Percentiles rank a stretch among this genome's conserved stretches.
phyloP scores from a whole-genome alignment of 2,797 vertebrate species.

The Schizopygopsis malacanthus region DNA sequence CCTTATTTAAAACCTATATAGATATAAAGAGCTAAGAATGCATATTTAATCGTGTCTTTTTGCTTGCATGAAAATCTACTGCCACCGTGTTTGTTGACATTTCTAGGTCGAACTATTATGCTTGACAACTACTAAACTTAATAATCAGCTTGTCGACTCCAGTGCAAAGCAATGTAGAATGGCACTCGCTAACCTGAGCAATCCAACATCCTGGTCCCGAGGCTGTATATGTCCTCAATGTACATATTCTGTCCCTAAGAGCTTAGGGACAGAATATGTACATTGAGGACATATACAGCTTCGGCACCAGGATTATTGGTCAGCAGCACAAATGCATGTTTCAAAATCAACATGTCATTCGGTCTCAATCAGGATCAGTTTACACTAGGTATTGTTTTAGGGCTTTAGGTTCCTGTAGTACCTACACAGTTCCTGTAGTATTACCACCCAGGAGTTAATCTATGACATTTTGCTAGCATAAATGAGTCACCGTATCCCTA shows the following conservation, averaged over 20 bases:
- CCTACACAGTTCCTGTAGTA: too few relatives aligned
- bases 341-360: constrained; percentile 8
- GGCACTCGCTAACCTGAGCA: constrained; percentile 7
- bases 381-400: not conserved
- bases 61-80: not conserved
- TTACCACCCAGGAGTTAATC: not conserved
- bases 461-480: not conserved
- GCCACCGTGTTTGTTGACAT: not conserved
- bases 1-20: not conserved
- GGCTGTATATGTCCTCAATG: not conserved
- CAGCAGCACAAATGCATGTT: not conserved
- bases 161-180: not conserved
- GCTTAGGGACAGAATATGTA: too few relatives aligned
- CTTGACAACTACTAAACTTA: not conserved
- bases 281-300: not conserved
- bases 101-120: constrained; percentile 5
- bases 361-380: constrained; percentile 4
- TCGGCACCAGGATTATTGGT: not conserved
- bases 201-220: not conserved
- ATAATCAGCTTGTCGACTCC: constrained; percentile 2
- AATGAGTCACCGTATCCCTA: not conserved
- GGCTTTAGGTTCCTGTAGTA: not conserved
- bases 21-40: not conserved
- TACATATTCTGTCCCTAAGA: constrained; percentile 1
- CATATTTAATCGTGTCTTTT: constrained; percentile 1